phyloP scores from a whole-genome alignment of 1,140 invertebrate genomes.

The Anthonomus grandis region DNA sequence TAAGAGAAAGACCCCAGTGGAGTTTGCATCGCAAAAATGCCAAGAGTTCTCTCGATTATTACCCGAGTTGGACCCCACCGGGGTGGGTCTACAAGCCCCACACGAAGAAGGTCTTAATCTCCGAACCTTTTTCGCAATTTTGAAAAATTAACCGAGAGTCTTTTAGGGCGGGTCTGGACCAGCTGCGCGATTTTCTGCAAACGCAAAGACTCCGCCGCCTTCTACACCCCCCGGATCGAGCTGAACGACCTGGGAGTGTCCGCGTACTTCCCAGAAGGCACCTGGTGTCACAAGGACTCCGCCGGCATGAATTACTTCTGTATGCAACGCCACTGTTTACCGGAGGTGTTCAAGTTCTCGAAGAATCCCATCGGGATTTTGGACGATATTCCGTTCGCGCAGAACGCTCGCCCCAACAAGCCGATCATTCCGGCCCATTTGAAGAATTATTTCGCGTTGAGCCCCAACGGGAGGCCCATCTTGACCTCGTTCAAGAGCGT shows the following conservation, averaged over 20 bases:
- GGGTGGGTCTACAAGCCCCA: constrained; percentile 64
- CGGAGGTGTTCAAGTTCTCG: constrained; percentile 63
- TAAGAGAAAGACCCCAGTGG: constrained; percentile 52
- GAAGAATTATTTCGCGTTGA: constrained; percentile 59
- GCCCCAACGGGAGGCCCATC: constrained; percentile 57
- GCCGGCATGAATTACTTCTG: constrained; percentile 65
- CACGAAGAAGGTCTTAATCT: constrained; percentile 58
- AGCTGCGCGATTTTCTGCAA: constrained; percentile 73
- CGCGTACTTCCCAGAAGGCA: constrained; percentile 77
- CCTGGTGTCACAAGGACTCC: constrained; percentile 70
- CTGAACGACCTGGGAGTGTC: constrained; percentile 68
- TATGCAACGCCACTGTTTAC: constrained; percentile 68
- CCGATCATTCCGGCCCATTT: constrained; percentile 50
- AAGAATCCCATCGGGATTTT: constrained; percentile 48
- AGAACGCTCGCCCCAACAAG: constrained; percentile 55
- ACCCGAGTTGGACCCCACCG: constrained; percentile 58
- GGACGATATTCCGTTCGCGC: constrained; percentile 55
- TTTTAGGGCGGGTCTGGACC: constrained; percentile 66
- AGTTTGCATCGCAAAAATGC: constrained; percentile 63
- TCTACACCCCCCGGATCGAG: constrained; percentile 70
- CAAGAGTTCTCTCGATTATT: constrained; percentile 57
- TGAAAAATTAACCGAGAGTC: not conserved
- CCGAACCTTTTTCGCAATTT: not conserved
- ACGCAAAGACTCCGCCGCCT: constrained; percentile 60
- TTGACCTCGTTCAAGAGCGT: constrained; percentile 51